A percentile compares a stretch with the other conserved stretches of the same genome.
Evolutionary conservation across 1,140 invertebrate genomes (phyloP).

Genomic region (Hyphantria cunea): DNA sequence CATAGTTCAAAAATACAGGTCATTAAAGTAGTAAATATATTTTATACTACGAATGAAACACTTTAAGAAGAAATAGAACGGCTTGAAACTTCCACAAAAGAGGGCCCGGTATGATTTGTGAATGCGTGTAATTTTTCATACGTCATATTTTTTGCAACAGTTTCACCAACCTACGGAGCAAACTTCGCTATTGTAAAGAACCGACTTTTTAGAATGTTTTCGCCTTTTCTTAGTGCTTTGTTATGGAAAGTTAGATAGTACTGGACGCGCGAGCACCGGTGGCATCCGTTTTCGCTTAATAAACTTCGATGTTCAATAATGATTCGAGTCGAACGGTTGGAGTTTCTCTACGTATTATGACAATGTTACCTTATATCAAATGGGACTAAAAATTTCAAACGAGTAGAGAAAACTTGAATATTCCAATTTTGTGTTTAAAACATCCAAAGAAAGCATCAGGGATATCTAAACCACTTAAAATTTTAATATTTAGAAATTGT

Average conservation of each 20-base stretch:
- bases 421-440: constrained; percentile 14
- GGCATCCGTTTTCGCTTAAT: constrained; percentile 46
- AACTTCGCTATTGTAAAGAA: constrained; percentile 72
- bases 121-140: constrained; percentile 81
- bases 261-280: constrained; percentile 51
- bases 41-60: constrained; percentile 53
- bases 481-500: no score
- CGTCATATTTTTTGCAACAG: constrained; percentile 79
- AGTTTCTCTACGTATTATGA: constrained; percentile 17
- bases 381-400: constrained; percentile 14
- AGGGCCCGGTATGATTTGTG: constrained; percentile 77
- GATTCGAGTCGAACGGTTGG: constrained; percentile 25
- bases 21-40: constrained; percentile 44
- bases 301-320: constrained; percentile 44
- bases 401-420: constrained; percentile 17
- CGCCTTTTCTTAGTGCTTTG: constrained; percentile 64
- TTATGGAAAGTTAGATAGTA: constrained; percentile 70
- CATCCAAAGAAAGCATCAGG: no score
- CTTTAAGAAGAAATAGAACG: constrained; percentile 72
- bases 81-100: constrained; percentile 75
- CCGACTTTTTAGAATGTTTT: constrained; percentile 71
- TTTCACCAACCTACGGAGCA: constrained; percentile 70
- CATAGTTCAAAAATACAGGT: no score
- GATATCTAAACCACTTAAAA: no score
- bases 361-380: constrained; percentile 25